Evolutionary conservation across 2,888 invertebrate genomes (phyloP).

Genomic region (Chesias legatella): DNA sequence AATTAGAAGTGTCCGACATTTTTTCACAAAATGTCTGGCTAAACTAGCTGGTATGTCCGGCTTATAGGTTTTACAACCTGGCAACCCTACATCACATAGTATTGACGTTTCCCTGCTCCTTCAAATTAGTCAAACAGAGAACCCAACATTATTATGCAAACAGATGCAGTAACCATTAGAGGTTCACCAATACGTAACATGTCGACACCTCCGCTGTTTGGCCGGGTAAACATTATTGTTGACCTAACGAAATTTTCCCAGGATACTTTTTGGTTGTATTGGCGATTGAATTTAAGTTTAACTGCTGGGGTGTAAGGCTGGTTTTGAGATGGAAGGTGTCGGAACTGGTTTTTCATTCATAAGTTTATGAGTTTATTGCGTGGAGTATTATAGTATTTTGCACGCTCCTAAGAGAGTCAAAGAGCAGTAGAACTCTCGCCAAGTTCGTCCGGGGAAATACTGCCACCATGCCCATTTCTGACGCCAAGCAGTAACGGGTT

Average conservation of each 20-base stretch:
- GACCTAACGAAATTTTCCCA: conserved; percentile 61
- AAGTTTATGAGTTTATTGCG: too few relatives aligned
- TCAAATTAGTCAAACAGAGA: conserved; percentile 45
- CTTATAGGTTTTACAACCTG: too few relatives aligned
- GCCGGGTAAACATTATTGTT: conserved; percentile 48
- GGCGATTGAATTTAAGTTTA: not conserved
- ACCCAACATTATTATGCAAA: conserved; percentile 37
- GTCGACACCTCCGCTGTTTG: conserved; percentile 64
- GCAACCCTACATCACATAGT: too few relatives aligned
- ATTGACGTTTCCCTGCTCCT: conserved; percentile 51
- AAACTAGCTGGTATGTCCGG: too few relatives aligned
- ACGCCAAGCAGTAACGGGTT: too few relatives aligned
- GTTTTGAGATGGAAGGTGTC: conserved; percentile 4
- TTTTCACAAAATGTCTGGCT: too few relatives aligned
- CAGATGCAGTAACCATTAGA: conserved; percentile 46
- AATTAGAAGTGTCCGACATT: too few relatives aligned
- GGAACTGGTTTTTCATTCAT: conserved; percentile 4
- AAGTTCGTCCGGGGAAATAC: too few relatives aligned
- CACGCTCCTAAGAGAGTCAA: too few relatives aligned
- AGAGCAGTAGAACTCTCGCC: too few relatives aligned
- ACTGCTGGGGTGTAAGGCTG: conserved; percentile 1
- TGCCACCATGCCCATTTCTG: too few relatives aligned
- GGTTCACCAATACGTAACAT: conserved; percentile 49
- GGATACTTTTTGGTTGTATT: conserved; percentile 27
- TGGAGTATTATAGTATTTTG: too few relatives aligned